Evolutionary conservation across 2,888 invertebrate species (phyloP), one percentile per base, ranked within the genome.

Genomic region (Cacoxenus indagator): DNA sequence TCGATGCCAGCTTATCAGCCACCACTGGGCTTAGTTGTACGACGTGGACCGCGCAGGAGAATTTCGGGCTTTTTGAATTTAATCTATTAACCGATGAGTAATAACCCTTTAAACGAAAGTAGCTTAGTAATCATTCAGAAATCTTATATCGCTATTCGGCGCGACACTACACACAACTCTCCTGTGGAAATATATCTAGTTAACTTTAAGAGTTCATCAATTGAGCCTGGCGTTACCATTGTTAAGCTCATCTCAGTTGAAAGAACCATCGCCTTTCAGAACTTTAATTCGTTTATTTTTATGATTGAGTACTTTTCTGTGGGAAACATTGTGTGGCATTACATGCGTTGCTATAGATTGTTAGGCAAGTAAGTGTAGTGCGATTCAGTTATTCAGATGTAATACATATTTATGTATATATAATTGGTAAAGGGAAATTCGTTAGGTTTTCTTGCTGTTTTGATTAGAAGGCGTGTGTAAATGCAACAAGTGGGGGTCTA

Each of bases 231-330:
- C n/a, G n/a, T n/a, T n/a, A n/a, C n/a, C 31, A 31, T 9, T 9
- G 4, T 48, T 22, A 31, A 14, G 57, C 11, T 48, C 27, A 48
- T 48, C 22, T 22, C 65, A 64, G 74, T 67, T 69, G 51, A 65
- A 51, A 71, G 24, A 54, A 4, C 1, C n/a, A 9, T 14, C 17
- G 14, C 17, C 11, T 51, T 22, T 51, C 68, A 48, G 69, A 75
- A 74, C 78, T 80, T 83, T 82, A 80, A 82, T 82, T 22, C 70
- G 11, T 43, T 11, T 55, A 27, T 51, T 27, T 43, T 46, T 24
- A 45, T 46, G 43, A 26, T 45, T 48, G 14, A n/a, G 11, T 17
- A 19, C 17, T 19, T 51, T 51, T 22, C 22, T 51, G 51, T 51
- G 51, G 51, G 51, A 51, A 51, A 51, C 51, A 51, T 22, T 51